Evolutionary conservation across 2,797 vertebrate species (phyloP), one percentile per base, ranked within the genome.

Genomic region (Mustela erminea): DNA sequence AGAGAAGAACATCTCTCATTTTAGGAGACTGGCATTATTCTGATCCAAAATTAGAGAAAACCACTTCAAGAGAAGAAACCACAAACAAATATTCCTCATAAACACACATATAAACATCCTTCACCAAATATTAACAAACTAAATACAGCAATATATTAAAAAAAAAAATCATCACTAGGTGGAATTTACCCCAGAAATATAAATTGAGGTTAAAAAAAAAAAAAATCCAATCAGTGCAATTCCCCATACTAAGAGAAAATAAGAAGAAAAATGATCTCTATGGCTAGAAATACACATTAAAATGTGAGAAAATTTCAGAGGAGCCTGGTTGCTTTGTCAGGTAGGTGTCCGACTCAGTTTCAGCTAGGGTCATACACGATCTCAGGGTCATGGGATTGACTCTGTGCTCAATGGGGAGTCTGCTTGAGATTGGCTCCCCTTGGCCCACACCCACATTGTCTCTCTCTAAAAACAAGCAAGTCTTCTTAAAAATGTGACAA

Each of bases 291-390:
- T 7, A 46, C 32, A 80, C 5, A 68, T n/a, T 83, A 74, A 85
- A 74, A 95, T 62, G 35, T 83, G 83, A 93, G 10, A 86, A 97
- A 93, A 72, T 54, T 54, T 82, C 60, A 92, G 66, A 10, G 18
- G 66, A 20, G 66, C 66, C 66, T 35, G 18, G 66, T 35, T 18
- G n/a, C 66, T 68, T 18, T 35, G n/a, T 68, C n/a, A 8, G 66
- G n/a, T 35, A 35, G 64, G 66, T 68, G 66, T 68, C 66, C 7
- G 4, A 68, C 66, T 68, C 32, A 2, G 18, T 35, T 68, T 68
- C 1, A 0, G 32, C 32, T 68, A 32, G 8, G 17, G n/a, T 68
- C 66, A 68, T 41, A 41, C 38, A 41, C 35, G 66, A 68, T 35
- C 66, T 68, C n/a, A 68, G 66, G 66, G 66, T 20, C 18, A 14